phyloP scores from a whole-genome alignment of 2,888 invertebrate genomes.

The Cerastis leucographa region DNA sequence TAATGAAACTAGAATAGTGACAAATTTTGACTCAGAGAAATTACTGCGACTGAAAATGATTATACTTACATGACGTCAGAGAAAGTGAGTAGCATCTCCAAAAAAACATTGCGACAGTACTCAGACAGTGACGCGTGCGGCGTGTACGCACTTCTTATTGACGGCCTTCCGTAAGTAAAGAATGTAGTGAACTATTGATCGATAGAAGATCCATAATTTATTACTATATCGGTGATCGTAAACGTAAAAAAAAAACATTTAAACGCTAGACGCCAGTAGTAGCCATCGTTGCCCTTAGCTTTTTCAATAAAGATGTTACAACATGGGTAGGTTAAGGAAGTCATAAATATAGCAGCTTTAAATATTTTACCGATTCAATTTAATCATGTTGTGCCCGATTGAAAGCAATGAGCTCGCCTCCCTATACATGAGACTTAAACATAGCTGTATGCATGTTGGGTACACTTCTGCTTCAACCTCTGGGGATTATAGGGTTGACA shows the following conservation, averaged over 20 bases:
- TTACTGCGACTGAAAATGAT: too few species aligned
- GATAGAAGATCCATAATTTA: background rate
- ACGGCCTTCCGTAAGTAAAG: conserved; percentile 4
- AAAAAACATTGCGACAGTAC: conserved; percentile 52
- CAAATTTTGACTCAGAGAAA: too few species aligned
- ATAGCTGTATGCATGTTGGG: background rate
- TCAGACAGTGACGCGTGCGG: too few species aligned
- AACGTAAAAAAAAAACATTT: background rate
- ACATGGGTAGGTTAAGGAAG: background rate
- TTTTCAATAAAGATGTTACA: conserved; percentile 1
- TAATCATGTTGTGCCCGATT: background rate
- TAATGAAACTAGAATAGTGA: too few species aligned
- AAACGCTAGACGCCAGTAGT: background rate
- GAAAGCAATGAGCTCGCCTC: background rate
- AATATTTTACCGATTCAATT: conserved; percentile 11
- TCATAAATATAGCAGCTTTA: background rate
- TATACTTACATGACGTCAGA: conserved; percentile 48
- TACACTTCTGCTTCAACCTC: background rate
- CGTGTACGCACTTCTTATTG: conserved; percentile 22
- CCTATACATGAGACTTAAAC: background rate
- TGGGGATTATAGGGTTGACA: background rate
- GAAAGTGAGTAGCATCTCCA: conserved; percentile 44
- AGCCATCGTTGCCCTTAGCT: background rate
- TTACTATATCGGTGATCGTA: background rate
- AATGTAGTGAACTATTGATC: conserved; percentile 9